phyloP scores from a whole-genome alignment of 2,797 vertebrate genomes.

The Chloroceryle inda region DNA sequence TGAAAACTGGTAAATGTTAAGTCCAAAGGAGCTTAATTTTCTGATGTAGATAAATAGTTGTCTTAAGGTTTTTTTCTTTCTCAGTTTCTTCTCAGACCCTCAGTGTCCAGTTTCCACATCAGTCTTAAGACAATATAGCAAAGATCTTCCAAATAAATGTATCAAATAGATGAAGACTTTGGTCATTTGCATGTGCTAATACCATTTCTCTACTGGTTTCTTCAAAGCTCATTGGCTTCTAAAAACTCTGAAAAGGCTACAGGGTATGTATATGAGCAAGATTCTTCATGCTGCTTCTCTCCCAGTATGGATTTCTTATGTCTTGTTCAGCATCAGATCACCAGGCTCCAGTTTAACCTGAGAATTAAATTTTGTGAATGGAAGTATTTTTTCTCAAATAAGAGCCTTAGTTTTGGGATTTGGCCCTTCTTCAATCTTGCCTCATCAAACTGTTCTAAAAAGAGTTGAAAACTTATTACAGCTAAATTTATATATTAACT shows the following conservation, averaged over 20 bases:
- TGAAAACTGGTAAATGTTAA: neutral
- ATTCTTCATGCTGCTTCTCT: neutral
- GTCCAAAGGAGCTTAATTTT: neutral
- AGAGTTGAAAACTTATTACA: neutral
- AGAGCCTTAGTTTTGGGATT: neutral
- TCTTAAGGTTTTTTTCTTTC: neutral
- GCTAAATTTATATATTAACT: neutral
- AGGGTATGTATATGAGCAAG: neutral
- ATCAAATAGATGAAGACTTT: neutral
- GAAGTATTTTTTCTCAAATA: neutral
- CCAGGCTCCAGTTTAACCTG: neutral
- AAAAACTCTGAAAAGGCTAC: neutral
- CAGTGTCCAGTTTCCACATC: neutral
- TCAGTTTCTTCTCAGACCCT: neutral
- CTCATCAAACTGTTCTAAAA: neutral
- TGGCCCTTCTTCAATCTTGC: neutral
- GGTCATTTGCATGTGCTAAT: neutral
- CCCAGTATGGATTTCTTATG: fast-evolving
- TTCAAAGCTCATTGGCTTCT: neutral
- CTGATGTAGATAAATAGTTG: neutral
- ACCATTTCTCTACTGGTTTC: neutral
- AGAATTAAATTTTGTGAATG: neutral
- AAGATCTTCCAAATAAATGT: neutral
- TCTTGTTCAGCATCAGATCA: neutral
- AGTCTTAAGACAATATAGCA: fast-evolving